Percentiles rank a stretch among this genome's conserved stretches.
Conservation (phyloP, 2,113 vertebrate genomes). For the Rhinoderma darwinii region DNA sequence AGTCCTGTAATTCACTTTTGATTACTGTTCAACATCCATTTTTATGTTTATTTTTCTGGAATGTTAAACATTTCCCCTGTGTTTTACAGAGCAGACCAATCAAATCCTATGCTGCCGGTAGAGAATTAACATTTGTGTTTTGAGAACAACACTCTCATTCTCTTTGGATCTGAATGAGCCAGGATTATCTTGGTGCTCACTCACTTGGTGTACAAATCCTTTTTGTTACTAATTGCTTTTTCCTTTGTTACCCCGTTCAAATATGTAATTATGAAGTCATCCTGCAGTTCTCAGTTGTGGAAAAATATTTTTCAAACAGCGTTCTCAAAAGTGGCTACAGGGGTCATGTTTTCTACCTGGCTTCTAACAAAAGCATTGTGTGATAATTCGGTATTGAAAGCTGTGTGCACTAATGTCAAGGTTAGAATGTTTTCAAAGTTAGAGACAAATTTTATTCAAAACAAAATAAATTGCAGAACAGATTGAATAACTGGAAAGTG, state of each 20-base stretch:
- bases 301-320: slow-evolving; percentile 38
- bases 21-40: background rate
- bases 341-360: slow-evolving; percentile 30
- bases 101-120: slow-evolving; percentile 10
- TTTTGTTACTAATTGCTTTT: slow-evolving; percentile 52
- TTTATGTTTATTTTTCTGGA: background rate
- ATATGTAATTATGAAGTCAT: slow-evolving; percentile 51
- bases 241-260: slow-evolving; percentile 34
- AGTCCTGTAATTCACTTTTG: background rate
- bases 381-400: slow-evolving; percentile 4
- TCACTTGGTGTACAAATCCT: slow-evolving; percentile 50
- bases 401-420: slow-evolving; percentile 21
- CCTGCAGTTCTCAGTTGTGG: slow-evolving; percentile 38
- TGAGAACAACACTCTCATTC: slow-evolving; percentile 50
- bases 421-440: slow-evolving; percentile 7
- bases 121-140: slow-evolving; percentile 47
- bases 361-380: slow-evolving; percentile 25
- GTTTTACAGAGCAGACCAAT: slow-evolving; percentile 20
- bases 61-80: background rate
- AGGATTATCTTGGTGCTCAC: slow-evolving; percentile 45
- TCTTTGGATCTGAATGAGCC: slow-evolving; percentile 30
- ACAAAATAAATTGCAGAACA: background rate
- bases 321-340: slow-evolving; percentile 26
- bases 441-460: slow-evolving; percentile 7
- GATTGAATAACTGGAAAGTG: background rate